Base-by-base conservation (phyloP, 1,140 invertebrate genomes). In the Octopus bimaculoides region DNA sequence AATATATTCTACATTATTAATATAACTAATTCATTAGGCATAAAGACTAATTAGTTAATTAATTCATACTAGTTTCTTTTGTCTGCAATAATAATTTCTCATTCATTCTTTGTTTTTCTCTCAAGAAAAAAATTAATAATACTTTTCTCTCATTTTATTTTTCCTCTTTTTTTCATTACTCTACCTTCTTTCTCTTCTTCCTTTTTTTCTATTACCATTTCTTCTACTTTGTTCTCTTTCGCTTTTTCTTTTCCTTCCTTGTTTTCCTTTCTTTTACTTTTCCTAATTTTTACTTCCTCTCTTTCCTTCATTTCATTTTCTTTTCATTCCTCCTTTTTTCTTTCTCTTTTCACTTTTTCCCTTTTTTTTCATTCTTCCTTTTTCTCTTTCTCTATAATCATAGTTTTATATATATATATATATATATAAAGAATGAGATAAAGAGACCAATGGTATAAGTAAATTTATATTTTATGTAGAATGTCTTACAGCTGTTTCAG, bases 261-360 rank as follows among this genome's bases (percentile, higher is more conserved):
- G 9, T 17, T 61, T 61, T 17, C 17, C 17, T 9, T 61, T 61
- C 56, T 61, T 61, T 9, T 9, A 17, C 17, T 17, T 17, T 61
- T 61, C 17, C 56, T 61, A 12, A 12, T 17, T 17, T 61, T 61
- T 17, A 9, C 17, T 61, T 61, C 56, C 1, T 3, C 56, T 12
- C 17, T 61, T 12, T 12, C 17, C 56, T 12, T 17, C 17, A 9
- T 17, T 61, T 61, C 17, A 9, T 61, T 61, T 61, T 61, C 17
- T 17, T 61, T 61, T 12, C 56, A 12, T 61, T 61, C 9, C n/a
- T 10, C 20, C 17, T 71, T 17, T 41, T 73, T 66, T 12, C 17
- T 4, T 80, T 52, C 12, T 54, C 20, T 78, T 78, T 6, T 12
- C 8, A 54, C 20, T 77, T 74, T 78, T 10, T 81, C 14, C 4